phyloP scores from a whole-genome alignment of 2,797 vertebrate species.

The Poeciliopsis paucimaculata region DNA sequence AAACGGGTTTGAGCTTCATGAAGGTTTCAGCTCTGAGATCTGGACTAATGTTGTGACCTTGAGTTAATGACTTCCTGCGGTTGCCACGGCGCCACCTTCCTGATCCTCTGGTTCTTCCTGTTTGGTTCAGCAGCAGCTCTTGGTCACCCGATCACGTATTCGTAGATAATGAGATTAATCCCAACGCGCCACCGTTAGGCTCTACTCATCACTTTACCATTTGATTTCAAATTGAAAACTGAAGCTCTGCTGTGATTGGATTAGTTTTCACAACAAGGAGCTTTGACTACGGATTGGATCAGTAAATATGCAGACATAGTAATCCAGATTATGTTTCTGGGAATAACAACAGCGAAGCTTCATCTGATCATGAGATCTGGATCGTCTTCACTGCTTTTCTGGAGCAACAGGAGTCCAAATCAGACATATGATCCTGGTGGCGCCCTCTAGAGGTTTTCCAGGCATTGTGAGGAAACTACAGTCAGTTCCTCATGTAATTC shows the following conservation, averaged over 20 bases:
- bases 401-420: not conserved
- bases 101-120: constrained; percentile 11
- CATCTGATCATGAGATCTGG: not conserved
- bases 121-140: constrained; percentile 17
- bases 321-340: not conserved
- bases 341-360: not conserved
- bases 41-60: not conserved
- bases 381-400: not conserved
- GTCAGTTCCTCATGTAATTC: not conserved
- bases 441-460: not conserved
- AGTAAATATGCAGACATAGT: not conserved
- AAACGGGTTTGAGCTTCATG: not conserved
- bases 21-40: not conserved
- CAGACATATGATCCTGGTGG: no score
- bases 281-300: not conserved
- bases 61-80: constrained; percentile 12
- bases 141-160: not conserved
- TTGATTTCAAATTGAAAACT: not conserved
- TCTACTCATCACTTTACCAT: not conserved
- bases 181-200: not conserved
- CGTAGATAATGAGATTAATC: not conserved
- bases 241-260: not conserved
- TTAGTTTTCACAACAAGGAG: not conserved
- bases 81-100: not conserved
- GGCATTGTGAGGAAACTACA: not conserved